These are phyloP conservation scores for Marmota monax DNA, from an alignment of 2,113 vertebrate species.

Conservation along the genomic window DNA sequence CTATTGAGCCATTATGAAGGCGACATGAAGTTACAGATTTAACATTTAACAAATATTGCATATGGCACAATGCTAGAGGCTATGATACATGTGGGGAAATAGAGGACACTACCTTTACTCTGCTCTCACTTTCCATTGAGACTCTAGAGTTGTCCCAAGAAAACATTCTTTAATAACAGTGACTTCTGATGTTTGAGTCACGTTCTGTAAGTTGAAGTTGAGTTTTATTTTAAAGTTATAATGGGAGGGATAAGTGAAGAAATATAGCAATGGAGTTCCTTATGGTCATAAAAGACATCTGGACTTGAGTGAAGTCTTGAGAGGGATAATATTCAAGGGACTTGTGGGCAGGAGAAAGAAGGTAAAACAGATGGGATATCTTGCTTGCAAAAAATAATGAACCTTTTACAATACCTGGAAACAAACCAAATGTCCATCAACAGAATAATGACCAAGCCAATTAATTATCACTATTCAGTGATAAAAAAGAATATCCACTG, in stretches of 20 bases:
- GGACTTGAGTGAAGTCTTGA: background rate
- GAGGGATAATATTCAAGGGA: background rate
- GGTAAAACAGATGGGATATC: background rate
- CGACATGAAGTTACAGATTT: background rate
- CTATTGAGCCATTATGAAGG: background rate
- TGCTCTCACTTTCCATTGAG: background rate
- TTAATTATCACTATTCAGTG: background rate
- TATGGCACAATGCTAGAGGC: background rate
- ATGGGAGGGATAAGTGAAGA: background rate
- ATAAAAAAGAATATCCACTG: background rate
- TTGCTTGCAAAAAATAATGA: conserved; percentile 63
- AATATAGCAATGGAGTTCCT: background rate
- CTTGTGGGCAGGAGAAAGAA: background rate
- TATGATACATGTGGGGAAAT: background rate
- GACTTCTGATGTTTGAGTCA: background rate
- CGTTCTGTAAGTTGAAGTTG: background rate
- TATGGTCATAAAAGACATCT: background rate
- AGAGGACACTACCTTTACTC: background rate
- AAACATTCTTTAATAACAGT: background rate
- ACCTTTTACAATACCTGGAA: background rate
- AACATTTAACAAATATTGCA: background rate
- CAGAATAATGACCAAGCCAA: conserved; percentile 1
- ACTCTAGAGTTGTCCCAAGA: background rate
- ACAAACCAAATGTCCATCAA: conserved; percentile 27
- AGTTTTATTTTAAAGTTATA: background rate